Conservation (phyloP, 2,113 vertebrate species). For the Hydropotes inermis region DNA sequence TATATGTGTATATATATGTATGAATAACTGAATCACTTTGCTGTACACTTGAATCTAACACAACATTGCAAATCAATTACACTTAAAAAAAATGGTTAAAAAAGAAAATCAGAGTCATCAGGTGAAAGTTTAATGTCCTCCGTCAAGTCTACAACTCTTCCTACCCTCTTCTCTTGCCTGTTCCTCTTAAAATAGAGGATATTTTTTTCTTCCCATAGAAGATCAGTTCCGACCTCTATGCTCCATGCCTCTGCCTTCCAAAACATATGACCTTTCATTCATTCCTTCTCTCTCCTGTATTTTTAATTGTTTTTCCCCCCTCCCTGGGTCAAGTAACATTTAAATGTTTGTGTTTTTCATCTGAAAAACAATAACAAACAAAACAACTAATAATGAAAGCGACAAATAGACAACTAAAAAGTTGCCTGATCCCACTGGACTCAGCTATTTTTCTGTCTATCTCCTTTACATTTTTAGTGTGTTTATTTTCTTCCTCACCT, state of each 20-base stretch:
- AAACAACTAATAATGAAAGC: background rate
- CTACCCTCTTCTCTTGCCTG: background rate
- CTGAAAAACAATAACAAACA: background rate
- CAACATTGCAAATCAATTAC: background rate
- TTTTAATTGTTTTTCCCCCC: background rate
- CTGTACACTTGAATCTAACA: background rate
- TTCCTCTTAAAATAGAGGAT: background rate
- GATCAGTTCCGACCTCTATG: background rate
- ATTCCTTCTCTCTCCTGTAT: background rate
- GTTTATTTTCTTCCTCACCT: background rate
- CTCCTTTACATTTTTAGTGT: background rate
- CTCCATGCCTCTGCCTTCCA: background rate
- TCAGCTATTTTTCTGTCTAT: background rate
- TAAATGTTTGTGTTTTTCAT: background rate
- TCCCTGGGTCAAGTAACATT: background rate
- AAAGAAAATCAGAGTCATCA: background rate
- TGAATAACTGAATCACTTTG: background rate
- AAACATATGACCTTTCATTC: background rate
- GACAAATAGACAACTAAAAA: background rate
- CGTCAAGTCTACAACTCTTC: background rate
- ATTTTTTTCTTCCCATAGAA: background rate
- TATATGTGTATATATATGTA: background rate
- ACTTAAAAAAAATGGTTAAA: background rate
- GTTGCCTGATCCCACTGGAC: background rate
- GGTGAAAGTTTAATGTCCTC: background rate